These are phyloP conservation scores for Pycnonotus jocosus DNA, from an alignment of 2,113 vertebrate genomes.

Conservation along the genomic window DNA sequence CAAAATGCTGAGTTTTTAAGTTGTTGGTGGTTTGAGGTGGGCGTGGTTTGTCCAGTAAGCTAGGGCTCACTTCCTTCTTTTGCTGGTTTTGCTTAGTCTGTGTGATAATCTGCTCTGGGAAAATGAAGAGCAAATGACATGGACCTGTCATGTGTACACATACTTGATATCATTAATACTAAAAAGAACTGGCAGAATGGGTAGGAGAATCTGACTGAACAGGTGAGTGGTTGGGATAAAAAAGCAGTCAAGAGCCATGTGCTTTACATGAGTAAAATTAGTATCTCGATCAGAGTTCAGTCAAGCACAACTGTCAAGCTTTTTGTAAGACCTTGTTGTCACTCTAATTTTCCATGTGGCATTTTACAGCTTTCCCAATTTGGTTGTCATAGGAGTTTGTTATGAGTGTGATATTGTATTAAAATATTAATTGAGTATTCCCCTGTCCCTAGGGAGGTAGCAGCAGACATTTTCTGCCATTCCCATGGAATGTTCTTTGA, in stretches of 20 bases:
- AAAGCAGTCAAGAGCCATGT: neutral
- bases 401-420: neutral
- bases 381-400: neutral
- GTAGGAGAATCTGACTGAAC: neutral
- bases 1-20: neutral
- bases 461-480: neutral
- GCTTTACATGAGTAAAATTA: neutral
- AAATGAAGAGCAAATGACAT: neutral
- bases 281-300: neutral
- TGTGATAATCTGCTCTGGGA: neutral
- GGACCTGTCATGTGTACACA: neutral
- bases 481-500: neutral
- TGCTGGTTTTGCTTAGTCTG: neutral
- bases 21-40: neutral
- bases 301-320: neutral
- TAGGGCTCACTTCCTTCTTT: neutral
- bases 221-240: neutral
- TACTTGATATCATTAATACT: neutral
- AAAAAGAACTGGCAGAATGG: neutral
- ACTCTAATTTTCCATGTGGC: neutral
- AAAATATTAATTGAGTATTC: neutral
- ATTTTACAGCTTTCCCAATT: neutral
- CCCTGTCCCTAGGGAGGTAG: neutral
- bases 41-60: neutral
- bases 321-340: neutral